Evolutionary conservation across 2,888 invertebrate species (phyloP).

Genomic region (Schrankia costaestrigalis): DNA sequence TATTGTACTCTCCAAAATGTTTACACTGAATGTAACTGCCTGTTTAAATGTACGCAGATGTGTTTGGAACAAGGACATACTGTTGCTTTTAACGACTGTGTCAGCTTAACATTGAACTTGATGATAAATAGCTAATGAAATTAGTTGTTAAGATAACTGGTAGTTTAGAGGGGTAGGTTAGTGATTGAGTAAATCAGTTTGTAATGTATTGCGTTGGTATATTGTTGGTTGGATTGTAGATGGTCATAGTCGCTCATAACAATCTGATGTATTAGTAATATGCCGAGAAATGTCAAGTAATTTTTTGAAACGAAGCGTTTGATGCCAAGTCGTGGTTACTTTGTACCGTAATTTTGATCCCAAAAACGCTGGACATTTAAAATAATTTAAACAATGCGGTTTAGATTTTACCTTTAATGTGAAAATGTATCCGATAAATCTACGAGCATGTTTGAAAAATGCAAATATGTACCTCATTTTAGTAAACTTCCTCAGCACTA

Average conservation of each 20-base stretch:
- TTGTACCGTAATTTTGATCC: too few relatives aligned
- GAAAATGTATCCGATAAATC: too few relatives aligned
- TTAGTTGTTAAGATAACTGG: conserved; percentile 70
- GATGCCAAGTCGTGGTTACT: too few relatives aligned
- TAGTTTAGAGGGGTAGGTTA: conserved; percentile 57
- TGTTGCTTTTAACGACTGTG: conserved; percentile 57
- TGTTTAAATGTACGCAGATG: conserved; percentile 61
- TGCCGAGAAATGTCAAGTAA: not conserved
- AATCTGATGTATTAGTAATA: too few relatives aligned
- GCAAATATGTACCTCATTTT: too few relatives aligned
- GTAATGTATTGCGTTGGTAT: not conserved
- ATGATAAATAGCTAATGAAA: conserved; percentile 71
- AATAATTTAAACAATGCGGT: too few relatives aligned
- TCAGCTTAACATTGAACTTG: conserved; percentile 72
- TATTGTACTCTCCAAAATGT: conserved; percentile 54
- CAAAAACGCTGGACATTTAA: too few relatives aligned
- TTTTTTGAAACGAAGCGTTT: not conserved
- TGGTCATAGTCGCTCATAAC: too few relatives aligned
- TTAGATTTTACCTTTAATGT: too few relatives aligned
- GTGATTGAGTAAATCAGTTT: conserved; percentile 30
- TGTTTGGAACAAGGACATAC: conserved; percentile 53
- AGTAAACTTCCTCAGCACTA: too few relatives aligned
- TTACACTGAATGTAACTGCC: conserved; percentile 54
- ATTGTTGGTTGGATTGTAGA: not conserved
- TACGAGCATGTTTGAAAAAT: too few relatives aligned